Base-by-base conservation (phyloP, 2,797 vertebrate species). In the Philypnodon macrostomus region DNA sequence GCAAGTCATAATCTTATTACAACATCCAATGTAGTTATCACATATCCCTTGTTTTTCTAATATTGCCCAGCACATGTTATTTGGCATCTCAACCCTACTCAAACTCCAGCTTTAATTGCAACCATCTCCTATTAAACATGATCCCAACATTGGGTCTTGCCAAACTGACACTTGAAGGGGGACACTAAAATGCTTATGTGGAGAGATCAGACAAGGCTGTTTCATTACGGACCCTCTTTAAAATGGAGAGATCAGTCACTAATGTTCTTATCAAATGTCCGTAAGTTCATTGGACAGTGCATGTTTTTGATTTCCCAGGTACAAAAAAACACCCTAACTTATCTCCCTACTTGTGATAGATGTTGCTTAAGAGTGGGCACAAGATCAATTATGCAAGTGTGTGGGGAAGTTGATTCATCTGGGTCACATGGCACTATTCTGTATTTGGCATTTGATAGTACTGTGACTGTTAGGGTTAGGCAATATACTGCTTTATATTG, bases 61-160 rank as follows among this genome's bases (percentile, higher is more conserved):
- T n/a, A n/a, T n/a, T n/a, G n/a, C n/a, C n/a, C n/a, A n/a, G n/a
- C n/a, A n/a, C n/a, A n/a, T n/a, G n/a, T n/a, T n/a, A n/a, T n/a
- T n/a, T n/a, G n/a, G n/a, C n/a, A n/a, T n/a, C n/a, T n/a, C n/a
- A n/a, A n/a, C n/a, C n/a, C n/a, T n/a, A n/a, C n/a, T n/a, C n/a
- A n/a, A n/a, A n/a, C n/a, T n/a, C n/a, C n/a, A n/a, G n/a, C 19
- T 58, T 50, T 41, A 52, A 26, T 33, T 53, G 36, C 36, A 60
- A 34, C 29, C 24, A 51, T 33, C 48, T 39, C 45, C 49, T 29
- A 58, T 67, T 71, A 47, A 73, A 73, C 15, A 2, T 58, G 49
- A 62, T 56, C 57, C 50, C 27, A 64, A 57, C 47, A 24, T 23
- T 16, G 45, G 12, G n/a, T 7, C 29, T 41, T 0, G 41, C 67